phyloP scores from a whole-genome alignment of 2,113 vertebrate genomes.

The Turnix velox region DNA sequence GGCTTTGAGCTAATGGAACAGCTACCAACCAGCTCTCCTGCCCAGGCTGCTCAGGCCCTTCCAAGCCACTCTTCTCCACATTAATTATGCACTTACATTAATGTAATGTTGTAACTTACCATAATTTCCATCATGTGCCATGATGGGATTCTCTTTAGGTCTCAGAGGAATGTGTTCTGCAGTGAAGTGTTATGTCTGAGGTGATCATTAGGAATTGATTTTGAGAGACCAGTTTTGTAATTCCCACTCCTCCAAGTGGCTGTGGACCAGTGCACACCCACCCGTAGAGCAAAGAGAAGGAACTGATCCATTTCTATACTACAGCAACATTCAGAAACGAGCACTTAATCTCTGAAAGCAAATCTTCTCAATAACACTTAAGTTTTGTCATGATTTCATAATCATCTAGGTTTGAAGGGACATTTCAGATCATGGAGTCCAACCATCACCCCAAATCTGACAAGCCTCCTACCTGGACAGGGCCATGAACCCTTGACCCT shows the following conservation, averaged over 20 bases:
- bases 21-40: background rate
- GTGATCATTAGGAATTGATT: background rate
- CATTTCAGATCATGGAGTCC: too few relatives aligned
- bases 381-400: background rate
- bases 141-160: background rate
- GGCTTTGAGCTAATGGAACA: background rate
- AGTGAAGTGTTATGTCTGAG: background rate
- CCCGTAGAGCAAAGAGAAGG: background rate
- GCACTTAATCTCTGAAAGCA: background rate
- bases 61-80: background rate
- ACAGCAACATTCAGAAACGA: background rate
- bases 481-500: too few relatives aligned
- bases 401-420: too few relatives aligned
- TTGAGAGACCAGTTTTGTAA: background rate
- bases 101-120: background rate
- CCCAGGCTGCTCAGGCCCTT: background rate
- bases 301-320: background rate
- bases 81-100: background rate
- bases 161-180: background rate
- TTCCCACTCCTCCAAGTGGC: background rate
- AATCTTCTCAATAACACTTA: background rate
- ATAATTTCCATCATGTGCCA: background rate
- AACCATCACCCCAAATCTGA: too few relatives aligned
- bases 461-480: too few relatives aligned
- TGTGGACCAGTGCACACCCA: background rate